Percentiles rank a stretch among this genome's conserved stretches.
phyloP scores from a whole-genome alignment of 2,888 invertebrate species.

The Epistrophe eligans region DNA sequence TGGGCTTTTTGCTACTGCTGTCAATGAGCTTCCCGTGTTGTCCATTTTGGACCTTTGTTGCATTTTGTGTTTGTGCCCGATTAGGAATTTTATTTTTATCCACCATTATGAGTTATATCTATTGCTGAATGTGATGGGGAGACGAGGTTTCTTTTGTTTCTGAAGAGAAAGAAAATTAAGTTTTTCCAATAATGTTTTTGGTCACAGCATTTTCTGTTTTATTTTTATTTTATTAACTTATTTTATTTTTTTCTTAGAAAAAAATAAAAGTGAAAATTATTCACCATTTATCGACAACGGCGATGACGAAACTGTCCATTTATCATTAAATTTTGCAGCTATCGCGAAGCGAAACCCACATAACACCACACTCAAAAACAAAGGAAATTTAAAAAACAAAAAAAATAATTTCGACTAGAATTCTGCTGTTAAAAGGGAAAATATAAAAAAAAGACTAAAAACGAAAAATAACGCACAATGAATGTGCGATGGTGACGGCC shows the following conservation, averaged over 20 bases:
- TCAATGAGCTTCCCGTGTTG: conserved; percentile 50
- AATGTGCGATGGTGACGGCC: conserved; percentile 61
- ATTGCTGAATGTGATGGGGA: background rate
- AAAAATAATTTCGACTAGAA: conserved; percentile 33
- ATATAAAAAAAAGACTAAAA: conserved; percentile 38
- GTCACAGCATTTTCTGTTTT: conserved; percentile 53
- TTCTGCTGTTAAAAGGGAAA: conserved; percentile 16
- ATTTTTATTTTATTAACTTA: background rate
- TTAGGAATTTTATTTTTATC: conserved; percentile 67
- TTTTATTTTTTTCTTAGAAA: background rate
- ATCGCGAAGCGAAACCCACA: conserved; percentile 54
- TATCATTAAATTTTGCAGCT: conserved; percentile 50
- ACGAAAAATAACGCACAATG: conserved; percentile 69
- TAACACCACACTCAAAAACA: conserved; percentile 63
- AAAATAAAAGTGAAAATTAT: conserved; percentile 30
- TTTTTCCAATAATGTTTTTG: conserved; percentile 33
- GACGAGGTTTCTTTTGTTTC: conserved; percentile 33
- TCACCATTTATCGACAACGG: conserved; percentile 64
- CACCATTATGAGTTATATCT: conserved; percentile 59
- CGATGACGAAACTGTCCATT: conserved; percentile 17
- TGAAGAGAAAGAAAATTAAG: conserved; percentile 37
- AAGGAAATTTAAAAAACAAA: conserved; percentile 62
- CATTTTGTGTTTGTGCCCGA: conserved; percentile 48
- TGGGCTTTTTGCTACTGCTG: background rate
- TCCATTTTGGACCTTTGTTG: conserved; percentile 53